These are phyloP conservation scores for Leptoteleia sp. DNA, from an alignment of 1,140 invertebrate genomes.

Conservation along the genomic window DNA sequence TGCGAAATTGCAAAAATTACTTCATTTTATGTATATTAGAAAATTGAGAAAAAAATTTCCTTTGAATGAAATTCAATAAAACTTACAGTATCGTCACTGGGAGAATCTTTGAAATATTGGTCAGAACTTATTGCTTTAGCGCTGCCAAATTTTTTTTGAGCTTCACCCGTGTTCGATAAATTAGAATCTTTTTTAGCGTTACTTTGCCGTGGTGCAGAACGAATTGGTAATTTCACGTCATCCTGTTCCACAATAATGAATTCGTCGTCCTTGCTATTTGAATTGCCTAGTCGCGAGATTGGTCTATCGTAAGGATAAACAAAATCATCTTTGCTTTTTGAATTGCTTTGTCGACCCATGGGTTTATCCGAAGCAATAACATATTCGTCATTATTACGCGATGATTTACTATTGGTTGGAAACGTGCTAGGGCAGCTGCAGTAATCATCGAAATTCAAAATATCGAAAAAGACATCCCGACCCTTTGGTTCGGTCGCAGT, in stretches of 20 bases:
- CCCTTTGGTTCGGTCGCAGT: conserved; percentile 70
- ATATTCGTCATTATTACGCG: conserved; percentile 71
- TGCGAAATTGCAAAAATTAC: conserved; percentile 69
- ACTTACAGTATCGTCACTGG: conserved; percentile 84
- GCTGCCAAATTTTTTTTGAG: conserved; percentile 96
- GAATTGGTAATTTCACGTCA: conserved; percentile 73
- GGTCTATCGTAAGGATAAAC: too few relatives aligned
- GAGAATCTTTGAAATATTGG: conserved; percentile 93
- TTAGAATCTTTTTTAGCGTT: conserved; percentile 59
- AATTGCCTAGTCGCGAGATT: too few relatives aligned
- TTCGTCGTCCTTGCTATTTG: too few relatives aligned
- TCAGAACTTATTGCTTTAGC: conserved; percentile 99
- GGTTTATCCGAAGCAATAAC: too few relatives aligned
- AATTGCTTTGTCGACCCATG: too few relatives aligned
- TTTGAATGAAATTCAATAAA: too few relatives aligned
- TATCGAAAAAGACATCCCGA: conserved; percentile 68
- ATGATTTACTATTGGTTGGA: too few relatives aligned
- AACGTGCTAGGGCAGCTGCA: conserved; percentile 42
- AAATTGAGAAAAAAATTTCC: too few relatives aligned
- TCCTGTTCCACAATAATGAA: conserved; percentile 75
- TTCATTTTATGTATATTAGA: too few relatives aligned
- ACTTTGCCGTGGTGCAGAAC: conserved; percentile 61
- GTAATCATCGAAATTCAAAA: conserved; percentile 35
- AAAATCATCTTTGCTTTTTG: too few relatives aligned
- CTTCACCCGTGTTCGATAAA: conserved; percentile 82